Evolutionary conservation across 2,113 vertebrate species (phyloP).

Genomic region (Austrofundulus limnaeus): DNA sequence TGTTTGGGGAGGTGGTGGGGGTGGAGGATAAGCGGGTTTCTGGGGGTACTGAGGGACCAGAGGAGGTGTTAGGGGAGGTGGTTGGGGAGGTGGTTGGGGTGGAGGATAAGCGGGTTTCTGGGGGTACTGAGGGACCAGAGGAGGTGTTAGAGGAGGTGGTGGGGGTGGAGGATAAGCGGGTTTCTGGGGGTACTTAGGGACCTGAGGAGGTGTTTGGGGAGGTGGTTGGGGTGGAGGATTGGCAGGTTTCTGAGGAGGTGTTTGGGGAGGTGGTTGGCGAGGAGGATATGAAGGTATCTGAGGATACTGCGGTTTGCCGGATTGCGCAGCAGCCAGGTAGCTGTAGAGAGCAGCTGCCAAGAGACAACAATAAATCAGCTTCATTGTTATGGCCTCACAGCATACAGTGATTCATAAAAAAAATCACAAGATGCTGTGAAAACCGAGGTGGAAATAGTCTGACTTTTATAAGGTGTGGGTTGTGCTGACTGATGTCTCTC

Average conservation of each 20-base stretch:
- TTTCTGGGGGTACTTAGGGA: neutral
- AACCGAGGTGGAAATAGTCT: neutral
- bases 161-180: neutral
- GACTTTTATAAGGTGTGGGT: slow-evolving; percentile 57
- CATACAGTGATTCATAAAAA: slow-evolving; percentile 24
- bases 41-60: neutral
- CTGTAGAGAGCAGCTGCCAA: slow-evolving; percentile 40
- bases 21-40: neutral
- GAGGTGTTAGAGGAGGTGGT: neutral
- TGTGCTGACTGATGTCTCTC: slow-evolving; percentile 2
- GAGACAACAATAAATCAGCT: slow-evolving; percentile 30
- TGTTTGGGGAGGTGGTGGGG: neutral
- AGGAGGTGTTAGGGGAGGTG: neutral
- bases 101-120: neutral
- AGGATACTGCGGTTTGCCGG: no score
- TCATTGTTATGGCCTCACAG: slow-evolving; percentile 49
- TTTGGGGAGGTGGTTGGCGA: neutral
- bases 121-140: neutral
- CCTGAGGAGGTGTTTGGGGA: neutral
- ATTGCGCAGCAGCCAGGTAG: slow-evolving; percentile 37
- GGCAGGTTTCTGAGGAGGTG: neutral
- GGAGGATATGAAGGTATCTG: neutral
- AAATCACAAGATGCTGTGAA: slow-evolving; percentile 41
- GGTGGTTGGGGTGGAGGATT: neutral
- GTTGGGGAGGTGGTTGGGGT: neutral